Conservation (phyloP, 2,888 invertebrate species). For the Campaea margaritaria region DNA sequence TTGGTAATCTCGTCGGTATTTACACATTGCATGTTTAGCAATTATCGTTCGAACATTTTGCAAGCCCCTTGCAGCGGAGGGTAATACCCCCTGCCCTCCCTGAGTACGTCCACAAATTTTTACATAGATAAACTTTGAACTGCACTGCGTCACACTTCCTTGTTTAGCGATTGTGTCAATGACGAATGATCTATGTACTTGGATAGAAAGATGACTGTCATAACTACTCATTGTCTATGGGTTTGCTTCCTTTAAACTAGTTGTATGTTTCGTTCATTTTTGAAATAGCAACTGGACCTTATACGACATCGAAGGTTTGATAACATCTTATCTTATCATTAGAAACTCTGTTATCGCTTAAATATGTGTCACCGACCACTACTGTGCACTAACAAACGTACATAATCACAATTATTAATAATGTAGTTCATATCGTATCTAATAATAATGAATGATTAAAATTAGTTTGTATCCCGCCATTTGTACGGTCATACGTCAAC, state of each 20-base stretch:
- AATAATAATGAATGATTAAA: conserved; percentile 11
- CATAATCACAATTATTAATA: conserved; percentile 24
- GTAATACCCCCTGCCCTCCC: background rate
- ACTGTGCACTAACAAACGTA: conserved; percentile 28
- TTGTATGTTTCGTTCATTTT: too few species aligned
- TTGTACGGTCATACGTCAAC: conserved; percentile 17
- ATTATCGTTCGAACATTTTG: too few species aligned
- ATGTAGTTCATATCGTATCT: conserved; percentile 6
- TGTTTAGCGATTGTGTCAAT: conserved; percentile 15
- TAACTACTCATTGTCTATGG: conserved; percentile 2
- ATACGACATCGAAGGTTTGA: background rate
- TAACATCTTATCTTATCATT: conserved; percentile 26
- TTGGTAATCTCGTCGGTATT: too few species aligned
- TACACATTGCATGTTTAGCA: too few species aligned
- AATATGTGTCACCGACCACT: background rate
- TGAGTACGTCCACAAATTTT: conserved; percentile 20
- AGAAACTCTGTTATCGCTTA: too few species aligned
- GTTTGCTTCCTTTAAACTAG: conserved; percentile 12
- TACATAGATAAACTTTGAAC: conserved; percentile 29
- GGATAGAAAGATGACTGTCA: conserved; percentile 13
- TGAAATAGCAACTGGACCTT: background rate
- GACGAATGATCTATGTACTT: conserved; percentile 17
- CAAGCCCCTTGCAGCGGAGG: too few species aligned
- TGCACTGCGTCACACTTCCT: conserved; percentile 24
- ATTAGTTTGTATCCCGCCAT: conserved; percentile 27